phyloP scores from a whole-genome alignment of 2,797 vertebrate species.

The Scolopax bukidnonensis region DNA sequence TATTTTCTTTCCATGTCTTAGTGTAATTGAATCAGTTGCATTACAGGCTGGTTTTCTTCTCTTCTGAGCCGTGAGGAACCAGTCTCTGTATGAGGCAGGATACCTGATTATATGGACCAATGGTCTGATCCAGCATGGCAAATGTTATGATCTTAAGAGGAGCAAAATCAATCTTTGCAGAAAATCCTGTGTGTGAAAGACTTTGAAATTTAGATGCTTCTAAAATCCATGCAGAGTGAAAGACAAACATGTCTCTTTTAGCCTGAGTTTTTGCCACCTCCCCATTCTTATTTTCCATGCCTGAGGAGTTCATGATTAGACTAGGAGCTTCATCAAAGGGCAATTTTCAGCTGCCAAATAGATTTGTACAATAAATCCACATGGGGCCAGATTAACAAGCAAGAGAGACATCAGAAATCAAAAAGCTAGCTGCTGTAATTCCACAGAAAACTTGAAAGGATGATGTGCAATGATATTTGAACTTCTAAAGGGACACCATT shows the following conservation, averaged over 20 bases:
- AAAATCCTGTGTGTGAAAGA: slow-evolving; percentile 26
- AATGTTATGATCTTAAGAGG: slow-evolving; percentile 31
- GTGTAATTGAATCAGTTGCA: slow-evolving; percentile 25
- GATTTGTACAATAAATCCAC: slow-evolving; percentile 71
- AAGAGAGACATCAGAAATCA: slow-evolving; percentile 66
- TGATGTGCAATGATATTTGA: slow-evolving; percentile 37
- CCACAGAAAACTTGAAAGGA: slow-evolving; percentile 66
- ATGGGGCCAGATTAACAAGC: slow-evolving; percentile 66
- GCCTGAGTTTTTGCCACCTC: not conserved
- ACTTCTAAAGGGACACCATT: slow-evolving; percentile 21
- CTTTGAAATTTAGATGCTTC: slow-evolving; percentile 43
- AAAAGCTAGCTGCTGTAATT: slow-evolving; percentile 62
- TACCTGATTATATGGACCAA: slow-evolving; percentile 36
- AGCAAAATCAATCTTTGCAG: not conserved
- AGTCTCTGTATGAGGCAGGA: not conserved
- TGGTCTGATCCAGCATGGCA: slow-evolving; percentile 17
- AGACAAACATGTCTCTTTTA: slow-evolving; percentile 22
- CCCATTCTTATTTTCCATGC: slow-evolving; percentile 59
- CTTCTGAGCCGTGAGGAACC: not conserved
- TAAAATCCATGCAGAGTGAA: slow-evolving; percentile 38
- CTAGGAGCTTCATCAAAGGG: slow-evolving; percentile 63
- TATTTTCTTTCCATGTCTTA: not conserved
- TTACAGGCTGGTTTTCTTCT: slow-evolving; percentile 28
- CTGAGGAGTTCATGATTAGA: slow-evolving; percentile 58
- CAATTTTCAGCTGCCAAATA: slow-evolving; percentile 67